Conservation (phyloP, 2,113 vertebrate genomes). For the Urocolius indicus region DNA sequence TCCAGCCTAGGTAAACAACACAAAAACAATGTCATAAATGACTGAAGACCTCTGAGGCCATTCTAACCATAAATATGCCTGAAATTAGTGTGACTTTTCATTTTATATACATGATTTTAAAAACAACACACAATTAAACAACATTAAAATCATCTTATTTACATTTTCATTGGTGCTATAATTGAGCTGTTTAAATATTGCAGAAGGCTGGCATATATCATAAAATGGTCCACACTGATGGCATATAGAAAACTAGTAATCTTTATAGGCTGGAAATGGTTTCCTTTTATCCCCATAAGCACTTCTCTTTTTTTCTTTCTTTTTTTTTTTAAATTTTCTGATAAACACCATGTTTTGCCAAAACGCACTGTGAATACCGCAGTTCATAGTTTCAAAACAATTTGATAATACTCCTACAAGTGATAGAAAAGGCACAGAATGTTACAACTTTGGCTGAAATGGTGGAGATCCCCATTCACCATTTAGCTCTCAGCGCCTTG, state of each 20-base stretch:
- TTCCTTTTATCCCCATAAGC: constrained; percentile 65
- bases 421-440: constrained; percentile 85
- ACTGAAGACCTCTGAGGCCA: constrained; percentile 74
- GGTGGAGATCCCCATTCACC: constrained; percentile 74
- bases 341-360: constrained; percentile 72
- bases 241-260: constrained; percentile 73
- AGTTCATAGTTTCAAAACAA: constrained; percentile 75
- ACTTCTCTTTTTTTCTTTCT: constrained; percentile 37
- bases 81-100: constrained; percentile 80
- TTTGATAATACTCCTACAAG: constrained; percentile 73
- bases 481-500: constrained; percentile 82
- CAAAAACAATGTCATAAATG: constrained; percentile 74
- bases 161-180: constrained; percentile 83
- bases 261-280: constrained; percentile 77
- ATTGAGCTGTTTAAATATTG: constrained; percentile 82
- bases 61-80: constrained; percentile 83
- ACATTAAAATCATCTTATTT: constrained; percentile 89
- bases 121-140: constrained; percentile 79
- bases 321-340: constrained; percentile 50
- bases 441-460: constrained; percentile 84
- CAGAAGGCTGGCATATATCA: constrained; percentile 77
- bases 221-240: constrained; percentile 72
- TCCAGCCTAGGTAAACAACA: constrained; percentile 80
- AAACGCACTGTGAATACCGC: constrained; percentile 67
- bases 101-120: constrained; percentile 86